Evolutionary conservation across 23 tunicate species (phyloP).

Genomic region (Styela clava): DNA sequence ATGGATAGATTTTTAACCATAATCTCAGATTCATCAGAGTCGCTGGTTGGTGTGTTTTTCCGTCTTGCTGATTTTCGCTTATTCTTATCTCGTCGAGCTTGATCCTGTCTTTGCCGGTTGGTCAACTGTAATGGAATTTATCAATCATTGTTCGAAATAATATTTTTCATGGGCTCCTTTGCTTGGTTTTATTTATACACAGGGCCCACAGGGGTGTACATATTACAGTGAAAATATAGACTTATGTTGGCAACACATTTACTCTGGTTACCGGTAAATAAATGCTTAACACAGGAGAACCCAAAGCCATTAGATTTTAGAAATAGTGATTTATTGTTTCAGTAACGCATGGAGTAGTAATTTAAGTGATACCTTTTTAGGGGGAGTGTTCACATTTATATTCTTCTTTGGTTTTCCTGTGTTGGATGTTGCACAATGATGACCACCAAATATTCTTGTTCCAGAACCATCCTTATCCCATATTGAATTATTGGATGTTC

Average conservation of each 20-base stretch:
- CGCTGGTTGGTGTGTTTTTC: slow-evolving; percentile 49
- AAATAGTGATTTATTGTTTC: too few species aligned
- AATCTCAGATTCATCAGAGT: slow-evolving; percentile 71
- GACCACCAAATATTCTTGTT: slow-evolving; percentile 47
- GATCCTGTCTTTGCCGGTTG: slow-evolving; percentile 65
- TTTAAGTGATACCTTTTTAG: slow-evolving; percentile 62
- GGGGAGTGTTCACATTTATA: slow-evolving; percentile 29
- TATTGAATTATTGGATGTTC: slow-evolving; percentile 15
- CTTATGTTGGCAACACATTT: too few species aligned
- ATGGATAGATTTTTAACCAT: slow-evolving; percentile 55
- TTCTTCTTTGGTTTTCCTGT: slow-evolving; percentile 18
- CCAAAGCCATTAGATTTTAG: too few species aligned
- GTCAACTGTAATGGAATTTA: slow-evolving; percentile 55
- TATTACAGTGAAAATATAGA: too few species aligned
- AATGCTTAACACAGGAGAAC: too few species aligned
- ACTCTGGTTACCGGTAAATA: too few species aligned
- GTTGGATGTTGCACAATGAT: slow-evolving; percentile 1
- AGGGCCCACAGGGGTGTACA: too few species aligned
- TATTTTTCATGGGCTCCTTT: neutral
- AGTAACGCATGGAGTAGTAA: too few species aligned
- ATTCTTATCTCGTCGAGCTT: slow-evolving; percentile 41
- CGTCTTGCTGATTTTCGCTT: slow-evolving; percentile 49
- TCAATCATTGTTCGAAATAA: neutral
- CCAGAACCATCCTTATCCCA: slow-evolving; percentile 63
- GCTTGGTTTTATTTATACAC: too few species aligned